phyloP scores from a whole-genome alignment of 2,888 invertebrate genomes.

The Ptychoptera albimana region DNA sequence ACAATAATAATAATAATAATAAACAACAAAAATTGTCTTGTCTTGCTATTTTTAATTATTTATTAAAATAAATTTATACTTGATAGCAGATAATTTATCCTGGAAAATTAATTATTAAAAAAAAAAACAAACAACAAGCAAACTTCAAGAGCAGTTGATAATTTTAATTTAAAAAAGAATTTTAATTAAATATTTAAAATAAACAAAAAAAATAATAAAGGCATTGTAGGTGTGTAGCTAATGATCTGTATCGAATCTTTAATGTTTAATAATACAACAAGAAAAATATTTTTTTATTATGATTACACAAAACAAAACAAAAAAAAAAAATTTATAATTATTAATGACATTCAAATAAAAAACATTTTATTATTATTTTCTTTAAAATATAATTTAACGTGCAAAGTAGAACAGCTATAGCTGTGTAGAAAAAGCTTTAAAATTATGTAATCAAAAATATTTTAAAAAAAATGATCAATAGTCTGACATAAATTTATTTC shows the following conservation, averaged over 20 bases:
- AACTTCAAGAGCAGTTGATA: no score
- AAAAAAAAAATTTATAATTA: not conserved
- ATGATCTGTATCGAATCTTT: not conserved
- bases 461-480: not conserved
- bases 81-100: no score
- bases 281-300: not conserved
- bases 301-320: not conserved
- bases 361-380: not conserved
- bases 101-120: no score
- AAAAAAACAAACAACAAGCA: no score
- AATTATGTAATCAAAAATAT: no score
- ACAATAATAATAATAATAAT: no score
- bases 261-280: not conserved
- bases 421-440: not conserved
- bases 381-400: not conserved
- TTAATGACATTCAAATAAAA: no score
- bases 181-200: not conserved
- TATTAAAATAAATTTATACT: no score
- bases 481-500: no score
- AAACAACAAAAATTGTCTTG: no score
- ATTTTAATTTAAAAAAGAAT: no score
- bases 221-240: not conserved
- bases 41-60: no score
- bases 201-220: not conserved
- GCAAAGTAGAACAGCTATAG: not conserved